Percentiles rank a stretch among this genome's conserved stretches.
phyloP scores from a whole-genome alignment of 2,797 vertebrate genomes.

The Chaenodraco wilsoni region DNA sequence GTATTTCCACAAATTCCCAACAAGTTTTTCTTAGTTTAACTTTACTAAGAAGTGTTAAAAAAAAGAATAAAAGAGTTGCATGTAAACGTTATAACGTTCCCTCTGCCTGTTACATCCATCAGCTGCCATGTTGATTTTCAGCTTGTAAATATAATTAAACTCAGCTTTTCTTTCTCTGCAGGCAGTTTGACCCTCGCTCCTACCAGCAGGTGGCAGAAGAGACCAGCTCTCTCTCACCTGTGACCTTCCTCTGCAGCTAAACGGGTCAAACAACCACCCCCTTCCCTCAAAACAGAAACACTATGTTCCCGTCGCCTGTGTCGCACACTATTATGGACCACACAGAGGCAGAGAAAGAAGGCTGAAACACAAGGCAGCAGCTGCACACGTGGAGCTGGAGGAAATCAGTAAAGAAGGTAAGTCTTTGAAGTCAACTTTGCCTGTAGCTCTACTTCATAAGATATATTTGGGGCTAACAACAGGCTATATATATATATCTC shows the following conservation, averaged over 20 bases:
- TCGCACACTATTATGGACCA: not conserved
- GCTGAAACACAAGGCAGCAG: conserved; percentile 7
- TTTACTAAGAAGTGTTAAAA: too few relatives aligned
- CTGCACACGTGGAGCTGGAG: conserved; percentile 3
- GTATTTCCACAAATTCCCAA: not conserved
- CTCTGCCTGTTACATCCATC: not conserved
- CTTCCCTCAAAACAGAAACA: conserved; percentile 29
- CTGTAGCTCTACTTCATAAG: not conserved
- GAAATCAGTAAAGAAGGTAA: conserved; percentile 48
- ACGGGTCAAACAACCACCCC: conserved; percentile 48
- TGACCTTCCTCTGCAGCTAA: conserved; percentile 63
- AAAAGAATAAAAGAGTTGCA: too few relatives aligned
- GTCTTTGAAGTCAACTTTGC: conserved; percentile 14
- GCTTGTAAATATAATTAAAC: not conserved
- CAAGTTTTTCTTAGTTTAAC: too few relatives aligned
- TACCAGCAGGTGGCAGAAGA: conserved; percentile 70
- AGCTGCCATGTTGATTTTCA: not conserved
- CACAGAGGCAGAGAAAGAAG: not conserved
- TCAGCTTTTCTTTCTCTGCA: not conserved
- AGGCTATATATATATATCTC: not conserved
- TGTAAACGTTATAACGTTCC: too few relatives aligned
- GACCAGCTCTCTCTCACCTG: not conserved
- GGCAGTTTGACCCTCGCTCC: conserved; percentile 1
- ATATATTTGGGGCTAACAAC: not conserved
- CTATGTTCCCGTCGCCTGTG: not conserved